These are phyloP conservation scores for Myrmecophaga tridactyla DNA, from an alignment of 2,113 vertebrate genomes.

Conservation along the genomic window DNA sequence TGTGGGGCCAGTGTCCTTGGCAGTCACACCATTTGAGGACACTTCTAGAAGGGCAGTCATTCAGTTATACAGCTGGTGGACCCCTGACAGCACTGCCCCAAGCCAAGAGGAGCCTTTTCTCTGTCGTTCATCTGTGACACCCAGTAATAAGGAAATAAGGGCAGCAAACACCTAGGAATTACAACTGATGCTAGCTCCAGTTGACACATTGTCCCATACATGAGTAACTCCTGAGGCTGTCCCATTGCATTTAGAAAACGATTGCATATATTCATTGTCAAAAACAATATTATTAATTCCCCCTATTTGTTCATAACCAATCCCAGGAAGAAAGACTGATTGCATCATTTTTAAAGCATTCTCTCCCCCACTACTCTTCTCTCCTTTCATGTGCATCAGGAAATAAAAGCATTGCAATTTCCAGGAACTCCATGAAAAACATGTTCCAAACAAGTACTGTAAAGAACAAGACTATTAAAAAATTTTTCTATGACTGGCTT, in stretches of 20 bases:
- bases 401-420: not conserved
- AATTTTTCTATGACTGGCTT: not conserved
- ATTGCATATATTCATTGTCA: slow-evolving; percentile 63
- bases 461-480: not conserved
- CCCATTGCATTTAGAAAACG: slow-evolving; percentile 73
- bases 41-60: slow-evolving; percentile 52
- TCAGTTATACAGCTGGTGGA: slow-evolving; percentile 40
- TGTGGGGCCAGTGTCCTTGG: not conserved
- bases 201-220: slow-evolving; percentile 68
- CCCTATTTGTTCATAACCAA: slow-evolving; percentile 64
- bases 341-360: slow-evolving; percentile 46
- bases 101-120: slow-evolving; percentile 69
- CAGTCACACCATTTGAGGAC: slow-evolving; percentile 63
- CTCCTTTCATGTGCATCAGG: not conserved
- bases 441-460: not conserved
- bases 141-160: slow-evolving; percentile 68
- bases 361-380: not conserved
- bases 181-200: slow-evolving; percentile 8
- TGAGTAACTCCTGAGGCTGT: slow-evolving; percentile 71
- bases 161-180: not conserved
- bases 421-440: not conserved
- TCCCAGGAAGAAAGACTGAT: not conserved
- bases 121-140: slow-evolving; percentile 55
- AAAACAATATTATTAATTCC: slow-evolving; percentile 51
- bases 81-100: not conserved